Percentiles rank a stretch among this genome's conserved stretches.
phyloP scores from a whole-genome alignment of 2,797 vertebrate species.

The Rhinichthys osculus region DNA sequence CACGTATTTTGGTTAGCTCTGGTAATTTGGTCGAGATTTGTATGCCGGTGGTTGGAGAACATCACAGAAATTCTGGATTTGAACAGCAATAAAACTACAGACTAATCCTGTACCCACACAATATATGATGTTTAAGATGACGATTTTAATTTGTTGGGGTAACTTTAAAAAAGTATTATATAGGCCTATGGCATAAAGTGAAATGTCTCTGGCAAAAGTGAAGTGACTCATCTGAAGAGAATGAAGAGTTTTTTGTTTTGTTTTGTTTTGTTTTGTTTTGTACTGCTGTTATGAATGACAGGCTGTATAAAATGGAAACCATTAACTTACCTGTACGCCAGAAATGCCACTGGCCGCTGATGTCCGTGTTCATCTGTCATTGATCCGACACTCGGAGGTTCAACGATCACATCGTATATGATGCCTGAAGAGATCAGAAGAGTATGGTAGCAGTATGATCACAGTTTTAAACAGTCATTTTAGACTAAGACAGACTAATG shows the following conservation, averaged over 20 bases:
- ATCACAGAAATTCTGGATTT: no score
- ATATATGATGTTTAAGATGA: no score
- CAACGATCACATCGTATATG: slow-evolving; percentile 98
- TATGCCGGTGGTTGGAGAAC: no score
- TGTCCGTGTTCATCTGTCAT: slow-evolving; percentile 99
- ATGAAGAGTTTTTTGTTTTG: no score
- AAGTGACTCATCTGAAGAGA: neutral
- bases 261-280: no score
- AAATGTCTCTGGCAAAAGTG: neutral
- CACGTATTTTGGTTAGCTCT: no score
- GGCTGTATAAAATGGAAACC: neutral
- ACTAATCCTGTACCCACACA: no score
- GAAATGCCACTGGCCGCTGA: slow-evolving; percentile 95
- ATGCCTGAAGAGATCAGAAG: slow-evolving; percentile 80
- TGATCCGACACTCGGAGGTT: slow-evolving; percentile 97
- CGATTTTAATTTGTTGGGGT: no score
- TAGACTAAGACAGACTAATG: neutral
- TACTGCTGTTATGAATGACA: neutral
- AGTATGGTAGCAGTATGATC: neutral
- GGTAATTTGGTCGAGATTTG: no score
- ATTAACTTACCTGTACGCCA: slow-evolving; percentile 97
- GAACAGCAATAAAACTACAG: no score
- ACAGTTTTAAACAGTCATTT: neutral
- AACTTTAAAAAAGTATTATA: no score
- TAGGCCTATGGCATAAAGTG: neutral